Conservation (phyloP, 2,888 invertebrate species). For the Gymnoscelis rufifasciata region DNA sequence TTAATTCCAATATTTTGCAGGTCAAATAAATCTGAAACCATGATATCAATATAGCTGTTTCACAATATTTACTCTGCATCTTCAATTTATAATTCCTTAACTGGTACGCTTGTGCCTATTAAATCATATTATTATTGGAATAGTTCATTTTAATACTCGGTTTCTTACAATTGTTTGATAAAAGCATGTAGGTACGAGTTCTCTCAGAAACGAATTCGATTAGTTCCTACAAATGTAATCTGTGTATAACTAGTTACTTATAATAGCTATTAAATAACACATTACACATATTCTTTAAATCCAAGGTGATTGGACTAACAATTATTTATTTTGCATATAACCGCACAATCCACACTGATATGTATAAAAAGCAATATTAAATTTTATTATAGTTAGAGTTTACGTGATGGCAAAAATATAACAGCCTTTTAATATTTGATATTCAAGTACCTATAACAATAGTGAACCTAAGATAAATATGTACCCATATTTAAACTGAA, state of each 20-base stretch:
- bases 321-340: too few relatives aligned
- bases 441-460: too few relatives aligned
- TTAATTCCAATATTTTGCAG: neutral
- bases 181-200: constrained; percentile 15
- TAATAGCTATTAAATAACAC: neutral
- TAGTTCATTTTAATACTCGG: neutral
- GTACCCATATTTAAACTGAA: too few relatives aligned
- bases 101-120: neutral
- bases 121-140: neutral
- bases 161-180: constrained; percentile 9
- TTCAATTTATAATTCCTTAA: neutral
- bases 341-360: too few relatives aligned
- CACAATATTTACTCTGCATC: neutral
- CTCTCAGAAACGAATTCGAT: constrained; percentile 12
- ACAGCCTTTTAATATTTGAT: too few relatives aligned
- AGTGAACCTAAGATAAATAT: too few relatives aligned
- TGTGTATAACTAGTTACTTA: neutral
- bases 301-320: too few relatives aligned
- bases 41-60: constrained; percentile 7
- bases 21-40: constrained; percentile 3
- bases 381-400: too few relatives aligned
- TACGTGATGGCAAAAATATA: too few relatives aligned
- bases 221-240: constrained; percentile 7
- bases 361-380: too few relatives aligned
- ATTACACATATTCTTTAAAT: neutral